Evolutionary conservation across 2,888 invertebrate species (phyloP).

Genomic region (Drosophila mimetica): DNA sequence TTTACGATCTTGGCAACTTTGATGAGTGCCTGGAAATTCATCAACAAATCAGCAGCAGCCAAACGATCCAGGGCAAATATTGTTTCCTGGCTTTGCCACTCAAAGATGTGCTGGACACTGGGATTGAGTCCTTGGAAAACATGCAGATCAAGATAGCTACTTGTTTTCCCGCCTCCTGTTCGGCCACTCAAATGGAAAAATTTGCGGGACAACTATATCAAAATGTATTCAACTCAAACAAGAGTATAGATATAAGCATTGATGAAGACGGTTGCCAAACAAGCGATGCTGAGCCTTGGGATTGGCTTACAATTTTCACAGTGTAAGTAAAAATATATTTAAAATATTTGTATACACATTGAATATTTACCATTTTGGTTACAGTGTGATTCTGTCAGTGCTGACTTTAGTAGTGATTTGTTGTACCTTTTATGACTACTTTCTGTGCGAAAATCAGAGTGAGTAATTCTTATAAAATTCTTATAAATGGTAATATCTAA

Average conservation of each 20-base stretch:
- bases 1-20: conserved; percentile 81
- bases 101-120: not conserved
- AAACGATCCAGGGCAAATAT: conserved; percentile 55
- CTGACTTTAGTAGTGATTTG: conserved; percentile 32
- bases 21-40: conserved; percentile 82
- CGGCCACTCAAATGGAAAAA: conserved; percentile 39
- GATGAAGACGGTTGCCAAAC: conserved; percentile 38
- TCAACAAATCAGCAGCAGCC: conserved; percentile 16
- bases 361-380: not conserved
- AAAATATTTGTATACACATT: not conserved
- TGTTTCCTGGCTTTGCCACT: conserved; percentile 37
- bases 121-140: not conserved
- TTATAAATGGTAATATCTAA: not conserved
- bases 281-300: conserved; percentile 18
- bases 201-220: conserved; percentile 36
- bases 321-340: conserved; percentile 53
- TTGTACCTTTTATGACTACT: conserved; percentile 59
- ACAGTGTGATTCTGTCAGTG: conserved; percentile 47
- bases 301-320: conserved; percentile 63
- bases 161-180: conserved; percentile 69
- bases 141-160: conserved; percentile 46
- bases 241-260: conserved; percentile 9
- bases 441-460: conserved; percentile 48
- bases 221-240: conserved; percentile 7
- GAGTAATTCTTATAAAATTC: not conserved